Conservation (phyloP, 2,113 vertebrate genomes). For the Larimichthys crocea region DNA sequence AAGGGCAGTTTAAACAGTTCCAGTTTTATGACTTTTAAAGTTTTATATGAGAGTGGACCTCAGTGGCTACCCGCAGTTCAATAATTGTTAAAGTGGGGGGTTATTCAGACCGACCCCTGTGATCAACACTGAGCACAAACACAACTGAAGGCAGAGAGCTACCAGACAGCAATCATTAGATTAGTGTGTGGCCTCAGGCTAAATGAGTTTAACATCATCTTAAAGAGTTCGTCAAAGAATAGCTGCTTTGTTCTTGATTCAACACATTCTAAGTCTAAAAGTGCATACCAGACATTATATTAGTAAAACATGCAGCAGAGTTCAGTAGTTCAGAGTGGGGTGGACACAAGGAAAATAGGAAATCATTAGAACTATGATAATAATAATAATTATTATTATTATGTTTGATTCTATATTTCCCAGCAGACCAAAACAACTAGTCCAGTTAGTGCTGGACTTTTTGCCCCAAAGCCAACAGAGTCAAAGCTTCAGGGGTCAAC, state of each 20-base stretch:
- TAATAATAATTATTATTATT: not conserved
- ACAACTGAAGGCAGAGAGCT: not conserved
- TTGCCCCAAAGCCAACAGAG: not conserved
- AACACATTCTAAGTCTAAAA: not conserved
- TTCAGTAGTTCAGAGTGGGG: not conserved
- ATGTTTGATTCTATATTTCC: not conserved
- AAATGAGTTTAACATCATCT: not conserved
- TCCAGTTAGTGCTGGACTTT: not conserved
- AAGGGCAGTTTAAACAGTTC: not conserved
- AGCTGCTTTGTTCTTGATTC: not conserved
- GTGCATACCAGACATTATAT: not conserved
- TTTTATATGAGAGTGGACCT: not conserved
- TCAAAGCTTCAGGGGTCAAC: conserved; percentile 27
- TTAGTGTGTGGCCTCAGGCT: not conserved
- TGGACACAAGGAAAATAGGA: not conserved
- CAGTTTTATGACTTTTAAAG: not conserved
- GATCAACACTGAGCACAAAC: not conserved
- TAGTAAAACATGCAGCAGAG: not conserved
- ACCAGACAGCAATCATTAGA: conserved; percentile 16
- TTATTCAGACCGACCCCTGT: not conserved
- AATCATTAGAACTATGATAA: not conserved
- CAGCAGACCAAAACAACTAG: not conserved
- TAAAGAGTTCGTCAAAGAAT: not conserved
- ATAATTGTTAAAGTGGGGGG: not conserved
- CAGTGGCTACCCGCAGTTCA: not conserved